Percentiles rank a stretch among this genome's conserved stretches.
phyloP scores from a whole-genome alignment of 2,888 invertebrate species.

The Gasteruption jaculator region DNA sequence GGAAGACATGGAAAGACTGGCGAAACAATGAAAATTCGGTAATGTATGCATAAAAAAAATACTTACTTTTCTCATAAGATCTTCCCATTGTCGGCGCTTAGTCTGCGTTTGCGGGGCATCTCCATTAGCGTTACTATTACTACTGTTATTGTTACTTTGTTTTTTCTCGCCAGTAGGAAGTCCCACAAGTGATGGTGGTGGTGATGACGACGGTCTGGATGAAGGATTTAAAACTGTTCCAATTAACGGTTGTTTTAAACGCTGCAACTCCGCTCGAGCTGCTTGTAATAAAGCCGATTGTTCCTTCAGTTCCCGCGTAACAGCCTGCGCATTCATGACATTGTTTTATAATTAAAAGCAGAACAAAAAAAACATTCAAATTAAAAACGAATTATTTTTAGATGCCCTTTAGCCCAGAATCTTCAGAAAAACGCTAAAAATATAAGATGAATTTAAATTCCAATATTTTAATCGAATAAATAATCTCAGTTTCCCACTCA shows the following conservation, averaged over 20 bases:
- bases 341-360: no score
- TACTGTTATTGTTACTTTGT: conserved; percentile 33
- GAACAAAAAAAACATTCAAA: not conserved
- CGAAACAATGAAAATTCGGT: no score
- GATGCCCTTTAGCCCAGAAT: no score
- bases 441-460: no score
- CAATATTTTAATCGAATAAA: no score
- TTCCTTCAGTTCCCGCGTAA: conserved; percentile 43
- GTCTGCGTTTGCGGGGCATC: conserved; percentile 51
- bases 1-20: no score
- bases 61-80: conserved; percentile 60
- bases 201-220: conserved; percentile 27
- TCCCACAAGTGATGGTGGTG: conserved; percentile 27
- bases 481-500: no score
- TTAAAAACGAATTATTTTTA: no score
- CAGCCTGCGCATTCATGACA: conserved; percentile 31
- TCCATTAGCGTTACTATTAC: conserved; percentile 41
- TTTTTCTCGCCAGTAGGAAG: conserved; percentile 32
- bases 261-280: conserved; percentile 41
- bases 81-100: conserved; percentile 64
- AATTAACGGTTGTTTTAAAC: conserved; percentile 37
- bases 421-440: no score
- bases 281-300: conserved; percentile 39
- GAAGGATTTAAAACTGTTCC: no score
- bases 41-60: no score